Evolutionary conservation across 2,888 invertebrate genomes (phyloP), one percentile per base, ranked within the genome.

Genomic region (Caprella mutica): DNA sequence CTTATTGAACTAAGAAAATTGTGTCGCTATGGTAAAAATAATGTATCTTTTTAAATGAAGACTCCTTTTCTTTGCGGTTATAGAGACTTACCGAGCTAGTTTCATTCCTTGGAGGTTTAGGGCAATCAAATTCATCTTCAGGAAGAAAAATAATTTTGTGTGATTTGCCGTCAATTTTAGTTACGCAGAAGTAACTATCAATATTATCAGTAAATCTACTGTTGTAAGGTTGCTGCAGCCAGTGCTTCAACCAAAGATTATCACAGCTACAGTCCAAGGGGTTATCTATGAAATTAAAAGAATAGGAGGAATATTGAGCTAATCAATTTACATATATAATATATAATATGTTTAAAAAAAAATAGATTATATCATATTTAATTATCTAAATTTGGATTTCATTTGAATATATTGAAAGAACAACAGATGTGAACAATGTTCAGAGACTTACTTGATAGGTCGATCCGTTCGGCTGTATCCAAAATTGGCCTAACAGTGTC

Each of bases 401-500:
- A n/a, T n/a, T n/a, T n/a, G n/a, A n/a, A n/a, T n/a, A n/a, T n/a
- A n/a, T n/a, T n/a, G n/a, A n/a, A n/a, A n/a, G n/a, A n/a, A n/a
- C n/a, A n/a, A n/a, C n/a, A n/a, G n/a, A n/a, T n/a, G n/a, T n/a
- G n/a, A n/a, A n/a, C n/a, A n/a, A n/a, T n/a, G n/a, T n/a, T n/a
- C n/a, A n/a, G n/a, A n/a, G 24, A 60, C 75, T 76, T 76, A 89
- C 91, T 90, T 79, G 86, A 89, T 66, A 91, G 84, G 73, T 91
- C 91, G 66, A 91, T 83, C 61, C 87, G 84, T 67, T 85, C 79
- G 12, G 91, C 77, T 0, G 89, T 90, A 71, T 91, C 90, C 67
- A 89, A 79, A 61, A 91, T 81, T 17, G 86, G 86, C 70, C 89
- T 88, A 81, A 88, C 89, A 50, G 89, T 84, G 70, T 90, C 90